phyloP scores from a whole-genome alignment of 2,888 invertebrate species.

The Hemaris fuciformis region DNA sequence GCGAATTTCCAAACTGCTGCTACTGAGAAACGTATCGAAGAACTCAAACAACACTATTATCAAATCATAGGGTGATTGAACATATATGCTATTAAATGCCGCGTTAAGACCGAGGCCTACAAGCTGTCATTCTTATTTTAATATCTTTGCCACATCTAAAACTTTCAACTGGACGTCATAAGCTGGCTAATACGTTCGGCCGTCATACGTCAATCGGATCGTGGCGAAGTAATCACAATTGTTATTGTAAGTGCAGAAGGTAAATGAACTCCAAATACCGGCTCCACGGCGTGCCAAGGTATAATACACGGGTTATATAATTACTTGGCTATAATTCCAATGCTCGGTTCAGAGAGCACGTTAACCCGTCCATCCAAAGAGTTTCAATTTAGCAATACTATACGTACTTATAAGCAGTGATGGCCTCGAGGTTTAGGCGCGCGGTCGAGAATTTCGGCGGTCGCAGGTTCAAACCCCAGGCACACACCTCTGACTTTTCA shows the following conservation, averaged over 20 bases:
- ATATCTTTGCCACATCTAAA: conserved; percentile 21
- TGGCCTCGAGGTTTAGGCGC: too few relatives aligned
- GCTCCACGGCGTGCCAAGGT: conserved; percentile 24
- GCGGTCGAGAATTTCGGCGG: too few relatives aligned
- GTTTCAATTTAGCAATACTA: too few relatives aligned
- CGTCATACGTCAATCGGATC: conserved; percentile 27
- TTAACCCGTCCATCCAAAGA: neutral
- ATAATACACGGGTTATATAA: conserved; percentile 22
- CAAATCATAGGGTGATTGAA: too few relatives aligned
- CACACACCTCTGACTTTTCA: too few relatives aligned
- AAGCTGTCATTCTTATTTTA: neutral
- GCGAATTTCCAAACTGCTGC: too few relatives aligned
- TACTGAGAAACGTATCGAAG: too few relatives aligned
- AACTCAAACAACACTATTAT: too few relatives aligned
- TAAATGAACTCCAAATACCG: conserved; percentile 29
- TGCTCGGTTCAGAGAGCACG: neutral
- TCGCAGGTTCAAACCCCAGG: too few relatives aligned
- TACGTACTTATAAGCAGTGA: too few relatives aligned
- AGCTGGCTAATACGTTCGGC: neutral
- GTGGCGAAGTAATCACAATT: conserved; percentile 58
- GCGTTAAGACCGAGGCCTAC: too few relatives aligned
- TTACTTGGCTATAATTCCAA: neutral
- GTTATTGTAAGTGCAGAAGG: conserved; percentile 42
- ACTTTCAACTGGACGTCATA: neutral
- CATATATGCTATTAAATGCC: too few relatives aligned